Evolutionary conservation across 2,888 invertebrate species (phyloP), one percentile per base, ranked within the genome.

Genomic region (Priocnemis perturbator): DNA sequence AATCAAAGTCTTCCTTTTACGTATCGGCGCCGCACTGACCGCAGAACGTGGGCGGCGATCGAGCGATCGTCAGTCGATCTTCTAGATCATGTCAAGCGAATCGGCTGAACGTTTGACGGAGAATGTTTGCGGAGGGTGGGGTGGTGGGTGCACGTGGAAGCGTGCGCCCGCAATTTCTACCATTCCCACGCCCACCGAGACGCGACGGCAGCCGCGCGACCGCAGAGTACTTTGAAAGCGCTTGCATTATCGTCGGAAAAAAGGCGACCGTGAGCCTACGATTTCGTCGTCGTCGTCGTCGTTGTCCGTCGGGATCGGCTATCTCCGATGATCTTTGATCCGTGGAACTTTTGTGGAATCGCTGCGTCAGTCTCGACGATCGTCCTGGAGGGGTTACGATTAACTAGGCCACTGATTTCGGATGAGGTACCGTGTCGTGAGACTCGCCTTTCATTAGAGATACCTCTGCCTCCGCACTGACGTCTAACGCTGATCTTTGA

Each of bases 111-210:
- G 37, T 37, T 37, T 11, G 37, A 37, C 1, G 37, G 37, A 11
- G 37, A 37, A 37, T 37, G 37, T 37, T 37, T 11, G 37, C 37
- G 37, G 57, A 48, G 53, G 66, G 60, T 76, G 73, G 67, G 59
- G 58, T n/a, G n/a, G n/a, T n/a, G n/a, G n/a, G n/a, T 52, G 60
- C 37, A 37, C 37, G 58, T 58, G 37, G 63, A 50, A 77, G 69
- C 75, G 75, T 73, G 80, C 71, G 52, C 67, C 67, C 67, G 63
- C 71, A 53, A 79, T 81, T 81, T 83, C 77, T 77, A 77, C 69
- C 68, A 82, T 83, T 83, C 83, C 78, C 83, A 83, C 83, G 83
- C 81, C 82, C 75, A 81, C 83, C 73, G 56, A 66, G 47, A n/a
- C n/a, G n/a, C n/a, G n/a, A 56, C 50, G 64, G 11, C 48, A 61